Conservation (phyloP, 1,140 invertebrate species). For the Eriocheir sinensis region DNA sequence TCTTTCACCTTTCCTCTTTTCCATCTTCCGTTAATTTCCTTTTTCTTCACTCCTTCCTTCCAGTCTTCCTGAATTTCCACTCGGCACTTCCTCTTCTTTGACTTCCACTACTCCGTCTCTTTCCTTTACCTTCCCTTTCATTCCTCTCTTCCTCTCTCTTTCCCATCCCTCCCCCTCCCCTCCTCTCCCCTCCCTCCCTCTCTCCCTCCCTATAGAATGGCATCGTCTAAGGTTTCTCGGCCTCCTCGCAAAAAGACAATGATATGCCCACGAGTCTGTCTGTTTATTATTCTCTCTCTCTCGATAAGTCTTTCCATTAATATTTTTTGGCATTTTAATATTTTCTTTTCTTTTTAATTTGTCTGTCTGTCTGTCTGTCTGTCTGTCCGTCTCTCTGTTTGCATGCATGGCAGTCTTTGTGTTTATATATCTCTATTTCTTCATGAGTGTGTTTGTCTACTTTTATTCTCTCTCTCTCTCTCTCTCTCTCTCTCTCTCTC, state of each 20-base stretch:
- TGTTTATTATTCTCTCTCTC: too few relatives aligned
- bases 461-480: neutral
- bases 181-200: neutral
- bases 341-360: too few relatives aligned
- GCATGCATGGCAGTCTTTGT: too few relatives aligned
- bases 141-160: too few relatives aligned
- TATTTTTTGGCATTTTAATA: too few relatives aligned
- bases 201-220: neutral
- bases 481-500: neutral
- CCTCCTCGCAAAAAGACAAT: neutral
- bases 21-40: neutral
- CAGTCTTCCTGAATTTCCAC: too few relatives aligned
- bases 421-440: too few relatives aligned
- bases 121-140: neutral
- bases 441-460: neutral
- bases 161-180: neutral
- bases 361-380: too few relatives aligned
- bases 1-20: neutral
- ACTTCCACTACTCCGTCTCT: neutral
- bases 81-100: neutral
- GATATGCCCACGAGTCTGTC: neutral
- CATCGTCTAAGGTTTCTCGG: neutral
- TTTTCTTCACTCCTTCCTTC: neutral
- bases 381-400: too few relatives aligned
- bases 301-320: too few relatives aligned